Conservation (phyloP, 2,888 invertebrate species). For the Orthosia cruda region DNA sequence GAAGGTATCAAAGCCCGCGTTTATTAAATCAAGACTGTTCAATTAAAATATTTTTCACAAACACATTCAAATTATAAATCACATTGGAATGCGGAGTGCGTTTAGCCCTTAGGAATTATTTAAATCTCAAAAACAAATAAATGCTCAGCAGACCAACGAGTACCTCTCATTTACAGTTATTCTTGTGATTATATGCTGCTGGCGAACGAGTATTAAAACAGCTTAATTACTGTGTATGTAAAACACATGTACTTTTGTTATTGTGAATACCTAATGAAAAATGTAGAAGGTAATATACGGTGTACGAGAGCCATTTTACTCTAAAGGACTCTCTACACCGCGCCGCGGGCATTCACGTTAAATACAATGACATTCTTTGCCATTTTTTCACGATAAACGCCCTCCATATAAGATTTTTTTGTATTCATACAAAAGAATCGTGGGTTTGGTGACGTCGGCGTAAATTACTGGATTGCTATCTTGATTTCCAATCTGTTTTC, state of each 20-base stretch:
- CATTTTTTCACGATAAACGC: slow-evolving; percentile 76
- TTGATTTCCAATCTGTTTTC: slow-evolving; percentile 56
- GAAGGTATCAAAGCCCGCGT: not conserved
- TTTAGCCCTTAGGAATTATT: not conserved
- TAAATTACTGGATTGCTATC: slow-evolving; percentile 60
- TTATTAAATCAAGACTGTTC: not conserved
- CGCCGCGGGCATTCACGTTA: slow-evolving; percentile 66
- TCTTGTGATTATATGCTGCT: too few species aligned
- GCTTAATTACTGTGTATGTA: slow-evolving; percentile 52
- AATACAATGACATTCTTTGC: slow-evolving; percentile 73
- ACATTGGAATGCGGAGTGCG: not conserved
- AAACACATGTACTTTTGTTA: slow-evolving; percentile 50
- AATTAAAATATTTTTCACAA: not conserved
- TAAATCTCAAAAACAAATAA: not conserved
- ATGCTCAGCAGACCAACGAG: not conserved
- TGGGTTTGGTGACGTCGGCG: slow-evolving; percentile 37
- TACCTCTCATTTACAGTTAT: slow-evolving; percentile 12
- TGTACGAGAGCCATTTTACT: slow-evolving; percentile 66
- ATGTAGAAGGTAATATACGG: slow-evolving; percentile 68
- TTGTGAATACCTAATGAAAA: slow-evolving; percentile 71
- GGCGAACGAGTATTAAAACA: slow-evolving; percentile 31
- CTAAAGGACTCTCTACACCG: slow-evolving; percentile 61
- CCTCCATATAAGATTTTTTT: slow-evolving; percentile 50
- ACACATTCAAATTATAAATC: not conserved
- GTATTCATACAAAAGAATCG: slow-evolving; percentile 51